Evolutionary conservation across 2,888 invertebrate species (phyloP), one percentile per base, ranked within the genome.

Genomic region (Heliconius erato): DNA sequence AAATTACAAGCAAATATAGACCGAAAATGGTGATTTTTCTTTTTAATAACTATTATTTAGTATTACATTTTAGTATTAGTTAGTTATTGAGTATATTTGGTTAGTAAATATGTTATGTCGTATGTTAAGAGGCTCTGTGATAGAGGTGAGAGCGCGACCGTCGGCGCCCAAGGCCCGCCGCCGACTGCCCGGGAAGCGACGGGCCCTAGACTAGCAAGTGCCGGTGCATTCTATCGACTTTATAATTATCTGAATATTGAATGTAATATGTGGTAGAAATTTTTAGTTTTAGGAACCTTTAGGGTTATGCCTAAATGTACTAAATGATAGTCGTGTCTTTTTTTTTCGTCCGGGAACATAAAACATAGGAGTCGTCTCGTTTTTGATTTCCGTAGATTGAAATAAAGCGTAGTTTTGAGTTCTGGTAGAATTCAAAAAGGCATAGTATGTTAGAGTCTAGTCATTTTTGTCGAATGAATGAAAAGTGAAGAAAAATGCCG

Each of bases 111-210:
- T 49, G 26, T 44, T 32, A 23, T 67, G 32, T 28, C 67, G 67
- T 28, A 44, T 68, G 28, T 78, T 28, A 23, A 67, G 14, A 19
- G 11, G 32, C 63, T 63, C 28, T 67, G 44, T 28, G 26, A 23
- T 44, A 19, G 40, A 67, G 59, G 63, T 44, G 65, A 63, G 80
- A 80, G 79, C 83, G 81, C 90, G 88, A 82, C 88, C 88, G 88
- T 65, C 82, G 88, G 87, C 87, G 85, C 84, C 84, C 85, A 81
- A 86, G 89, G 89, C 90, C 88, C 85, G 87, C 79, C 87, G 89
- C 87, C 87, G 88, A 89, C 90, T 90, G 87, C 81, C 82, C 82
- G 80, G 81, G 77, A 78, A 79, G 72, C 67, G 59, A 28, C 69
- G 81, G 77, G 67, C 40, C 40, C 74, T 63, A 63, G 59, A 77